Evolutionary conservation across 2,797 vertebrate genomes (phyloP).

Genomic region (Smutsia temminckii): DNA sequence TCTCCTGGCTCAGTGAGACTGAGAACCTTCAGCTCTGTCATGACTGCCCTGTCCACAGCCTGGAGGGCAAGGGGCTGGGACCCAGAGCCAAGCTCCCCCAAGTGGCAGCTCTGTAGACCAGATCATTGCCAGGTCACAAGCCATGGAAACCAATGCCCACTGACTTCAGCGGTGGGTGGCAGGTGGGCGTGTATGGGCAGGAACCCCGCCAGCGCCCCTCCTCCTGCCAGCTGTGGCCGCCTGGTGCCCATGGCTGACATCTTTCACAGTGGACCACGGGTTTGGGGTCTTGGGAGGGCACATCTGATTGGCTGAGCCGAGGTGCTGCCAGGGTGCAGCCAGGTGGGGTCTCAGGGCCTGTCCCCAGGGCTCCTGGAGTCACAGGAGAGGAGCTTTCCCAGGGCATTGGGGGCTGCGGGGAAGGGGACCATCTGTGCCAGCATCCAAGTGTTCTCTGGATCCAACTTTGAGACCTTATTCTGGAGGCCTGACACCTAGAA

Average conservation of each 20-base stretch:
- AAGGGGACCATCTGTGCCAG: fast-evolving
- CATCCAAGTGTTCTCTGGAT: too few species aligned
- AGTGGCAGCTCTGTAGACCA: not conserved
- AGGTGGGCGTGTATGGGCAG: not conserved
- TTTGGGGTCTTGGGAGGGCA: not conserved
- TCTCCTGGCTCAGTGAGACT: not conserved
- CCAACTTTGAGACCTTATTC: too few species aligned
- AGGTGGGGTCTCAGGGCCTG: not conserved
- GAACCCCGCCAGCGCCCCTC: fast-evolving
- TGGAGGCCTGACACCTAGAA: not conserved
- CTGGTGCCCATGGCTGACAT: fast-evolving
- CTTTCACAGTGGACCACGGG: fast-evolving
- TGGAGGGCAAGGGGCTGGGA: fast-evolving
- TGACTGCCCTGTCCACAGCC: fast-evolving
- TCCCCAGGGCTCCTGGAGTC: not conserved
- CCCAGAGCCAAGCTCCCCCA: fast-evolving
- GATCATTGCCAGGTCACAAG: fast-evolving
- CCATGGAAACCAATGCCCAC: not conserved
- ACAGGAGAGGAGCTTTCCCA: not conserved
- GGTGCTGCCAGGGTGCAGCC: not conserved
- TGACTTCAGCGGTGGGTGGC: not conserved
- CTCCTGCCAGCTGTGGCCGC: not conserved
- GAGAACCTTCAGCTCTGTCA: not conserved
- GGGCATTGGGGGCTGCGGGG: not conserved
- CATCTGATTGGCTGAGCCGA: not conserved